Evolutionary conservation across 1,140 invertebrate genomes (phyloP).

Genomic region (Vollenhovia emeryi): DNA sequence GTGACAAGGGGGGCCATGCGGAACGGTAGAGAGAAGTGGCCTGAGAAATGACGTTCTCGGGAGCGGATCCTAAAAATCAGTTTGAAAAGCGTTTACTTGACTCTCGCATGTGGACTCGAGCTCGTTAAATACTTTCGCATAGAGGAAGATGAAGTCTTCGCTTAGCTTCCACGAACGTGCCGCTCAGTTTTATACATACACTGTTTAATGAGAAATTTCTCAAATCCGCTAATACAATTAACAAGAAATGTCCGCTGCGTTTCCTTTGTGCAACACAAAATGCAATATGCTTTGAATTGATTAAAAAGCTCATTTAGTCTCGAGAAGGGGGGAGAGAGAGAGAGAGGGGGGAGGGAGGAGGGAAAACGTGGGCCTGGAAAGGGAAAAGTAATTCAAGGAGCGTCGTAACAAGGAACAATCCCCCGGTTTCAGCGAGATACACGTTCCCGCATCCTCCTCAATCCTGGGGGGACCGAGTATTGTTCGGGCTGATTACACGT

Average conservation of each 20-base stretch:
- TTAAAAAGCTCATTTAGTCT: slow-evolving; percentile 40
- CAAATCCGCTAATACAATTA: background rate
- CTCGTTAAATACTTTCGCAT: background rate
- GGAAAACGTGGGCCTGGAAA: background rate
- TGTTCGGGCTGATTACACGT: background rate
- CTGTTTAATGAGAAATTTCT: slow-evolving; percentile 4
- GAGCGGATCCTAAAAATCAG: background rate
- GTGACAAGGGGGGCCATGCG: too few species aligned
- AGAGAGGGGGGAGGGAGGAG: background rate
- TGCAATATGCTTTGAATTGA: slow-evolving; percentile 7
- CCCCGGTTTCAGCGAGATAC: background rate
- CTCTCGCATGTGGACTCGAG: background rate
- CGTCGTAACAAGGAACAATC: background rate
- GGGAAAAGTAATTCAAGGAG: slow-evolving; percentile 26
- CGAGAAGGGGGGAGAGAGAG: background rate
- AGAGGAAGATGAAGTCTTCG: background rate
- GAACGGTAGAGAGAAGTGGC: background rate
- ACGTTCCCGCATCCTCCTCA: background rate
- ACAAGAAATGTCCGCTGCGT: background rate
- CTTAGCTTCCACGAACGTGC: background rate
- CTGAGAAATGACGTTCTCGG: background rate
- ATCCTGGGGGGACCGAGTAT: background rate
- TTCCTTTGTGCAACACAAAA: background rate
- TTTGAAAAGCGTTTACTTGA: slow-evolving; percentile 1
- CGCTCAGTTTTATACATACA: background rate